These are phyloP conservation scores for Nycticryphes semicollaris DNA, from an alignment of 2,113 vertebrate species.

Conservation along the genomic window DNA sequence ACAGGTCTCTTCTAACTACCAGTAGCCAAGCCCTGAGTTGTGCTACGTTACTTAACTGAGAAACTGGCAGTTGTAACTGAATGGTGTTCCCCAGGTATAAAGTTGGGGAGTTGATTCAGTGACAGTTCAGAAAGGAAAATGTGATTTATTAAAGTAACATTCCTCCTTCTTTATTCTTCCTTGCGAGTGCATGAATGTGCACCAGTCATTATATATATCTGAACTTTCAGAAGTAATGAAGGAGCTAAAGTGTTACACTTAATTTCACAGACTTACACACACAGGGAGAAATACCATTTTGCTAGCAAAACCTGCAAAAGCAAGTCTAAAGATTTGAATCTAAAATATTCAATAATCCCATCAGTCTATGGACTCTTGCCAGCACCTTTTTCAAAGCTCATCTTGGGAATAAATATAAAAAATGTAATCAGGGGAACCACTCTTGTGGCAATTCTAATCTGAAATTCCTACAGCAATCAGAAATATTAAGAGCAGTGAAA, in stretches of 20 bases:
- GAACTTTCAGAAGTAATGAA: background rate
- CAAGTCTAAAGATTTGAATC: background rate
- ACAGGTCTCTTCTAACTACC: background rate
- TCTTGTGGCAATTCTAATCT: background rate
- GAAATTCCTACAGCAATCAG: background rate
- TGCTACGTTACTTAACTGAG: background rate
- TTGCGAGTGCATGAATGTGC: background rate
- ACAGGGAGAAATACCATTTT: background rate
- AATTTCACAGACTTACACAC: background rate
- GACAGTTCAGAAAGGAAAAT: background rate
- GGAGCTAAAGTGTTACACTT: background rate
- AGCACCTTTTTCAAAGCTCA: background rate
- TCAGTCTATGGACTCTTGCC: background rate
- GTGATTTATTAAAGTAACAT: background rate
- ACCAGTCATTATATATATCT: fast-evolving
- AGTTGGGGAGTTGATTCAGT: background rate
- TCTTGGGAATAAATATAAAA: background rate
- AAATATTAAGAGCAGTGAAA: background rate
- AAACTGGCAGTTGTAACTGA: background rate
- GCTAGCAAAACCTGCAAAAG: background rate
- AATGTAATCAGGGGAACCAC: background rate
- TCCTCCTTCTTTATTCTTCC: background rate
- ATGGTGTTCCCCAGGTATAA: background rate
- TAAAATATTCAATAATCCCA: background rate
- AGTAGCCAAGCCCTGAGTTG: background rate